A percentile compares a stretch with the other conserved stretches of the same genome.
Evolutionary conservation across 2,797 vertebrate genomes (phyloP).

Genomic region (Gadopsis bispinosus): DNA sequence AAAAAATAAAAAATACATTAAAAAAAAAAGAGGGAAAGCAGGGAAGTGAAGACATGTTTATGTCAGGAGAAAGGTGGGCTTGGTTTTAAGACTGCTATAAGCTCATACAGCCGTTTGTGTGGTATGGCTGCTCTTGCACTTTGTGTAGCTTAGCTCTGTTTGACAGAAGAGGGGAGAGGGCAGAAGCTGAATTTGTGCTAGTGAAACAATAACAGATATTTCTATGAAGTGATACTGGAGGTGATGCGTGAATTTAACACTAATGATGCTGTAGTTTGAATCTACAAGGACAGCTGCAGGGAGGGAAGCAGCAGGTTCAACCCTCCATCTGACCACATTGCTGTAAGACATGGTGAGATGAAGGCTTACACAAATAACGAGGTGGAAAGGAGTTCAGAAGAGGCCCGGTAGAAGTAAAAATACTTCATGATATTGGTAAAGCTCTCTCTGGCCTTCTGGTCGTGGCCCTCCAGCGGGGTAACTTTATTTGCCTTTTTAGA

Average conservation of each 20-base stretch:
- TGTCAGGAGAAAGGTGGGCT: constrained; percentile 23
- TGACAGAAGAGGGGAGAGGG: neutral
- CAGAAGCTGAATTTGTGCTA: constrained; percentile 24
- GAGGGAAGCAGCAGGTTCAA: constrained; percentile 3
- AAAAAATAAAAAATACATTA: constrained; percentile 41
- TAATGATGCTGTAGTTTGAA: neutral
- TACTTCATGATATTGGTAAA: neutral
- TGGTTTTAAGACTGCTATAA: constrained; percentile 11
- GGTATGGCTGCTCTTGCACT: neutral
- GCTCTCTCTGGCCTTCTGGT: neutral
- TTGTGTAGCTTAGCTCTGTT: neutral
- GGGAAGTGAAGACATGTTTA: constrained; percentile 33
- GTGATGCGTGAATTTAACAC: neutral
- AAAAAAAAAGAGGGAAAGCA: constrained; percentile 36
- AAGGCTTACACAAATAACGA: neutral
- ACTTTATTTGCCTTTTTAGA: constrained; percentile 52
- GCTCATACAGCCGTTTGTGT: constrained; percentile 13
- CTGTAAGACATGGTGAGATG: neutral
- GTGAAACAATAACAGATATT: constrained; percentile 25
- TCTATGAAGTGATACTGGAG: neutral
- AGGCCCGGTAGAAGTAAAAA: neutral
- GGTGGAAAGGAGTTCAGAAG: neutral
- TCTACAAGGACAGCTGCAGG: neutral
- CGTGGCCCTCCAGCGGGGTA: neutral
- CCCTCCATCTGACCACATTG: neutral